Base-by-base conservation (phyloP, 2,113 vertebrate genomes). In the Heterochromis multidens region DNA sequence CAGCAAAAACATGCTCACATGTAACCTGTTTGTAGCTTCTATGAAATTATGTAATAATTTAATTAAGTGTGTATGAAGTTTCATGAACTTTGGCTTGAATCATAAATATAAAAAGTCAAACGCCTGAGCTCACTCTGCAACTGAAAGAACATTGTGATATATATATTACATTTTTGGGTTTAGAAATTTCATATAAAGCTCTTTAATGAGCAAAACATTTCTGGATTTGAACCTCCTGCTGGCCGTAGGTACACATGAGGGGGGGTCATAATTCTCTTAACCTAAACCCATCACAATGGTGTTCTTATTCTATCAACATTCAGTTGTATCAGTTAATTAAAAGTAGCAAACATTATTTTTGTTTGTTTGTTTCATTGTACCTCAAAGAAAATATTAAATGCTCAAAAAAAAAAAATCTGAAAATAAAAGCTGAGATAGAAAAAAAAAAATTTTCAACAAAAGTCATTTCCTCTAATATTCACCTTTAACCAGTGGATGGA, bases 401-500 rank as follows among this genome's bases (percentile, higher is more conserved):
- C 31, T 5, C 31, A 31, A 31, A 31, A 29, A 60, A 60, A 60
- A 31, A 7, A 61, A 61, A 61, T 61, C 27, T 61, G 1, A 61
- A 61, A 0, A 61, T 61, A 21, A 61, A 61, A 61, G 29, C 0
- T 0, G 0, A 61, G 27, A 27, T 29, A 59, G 0, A 14, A 49
- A 49, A 52, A 21, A 46, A 29, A 6, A 7, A n/a, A n/a, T n/a
- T 7, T 35, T 35, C 33, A 35, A 35, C n/a, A 59, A 59, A 29
- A 29, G 25, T 19, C 2, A 0, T 16, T 3, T 16, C 27, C 7
- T 60, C 7, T 60, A 61, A 19, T 61, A 33, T 33, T 33, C 1
- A 61, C 8, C 16, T 33, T 61, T 31, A 61, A 14, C 31, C 1
- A 0, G 17, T 61, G 17, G 33, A 33, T 33, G 2, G 59, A 61